phyloP scores from a whole-genome alignment of 2,113 vertebrate species.

The Semicossyphus pulcher region DNA sequence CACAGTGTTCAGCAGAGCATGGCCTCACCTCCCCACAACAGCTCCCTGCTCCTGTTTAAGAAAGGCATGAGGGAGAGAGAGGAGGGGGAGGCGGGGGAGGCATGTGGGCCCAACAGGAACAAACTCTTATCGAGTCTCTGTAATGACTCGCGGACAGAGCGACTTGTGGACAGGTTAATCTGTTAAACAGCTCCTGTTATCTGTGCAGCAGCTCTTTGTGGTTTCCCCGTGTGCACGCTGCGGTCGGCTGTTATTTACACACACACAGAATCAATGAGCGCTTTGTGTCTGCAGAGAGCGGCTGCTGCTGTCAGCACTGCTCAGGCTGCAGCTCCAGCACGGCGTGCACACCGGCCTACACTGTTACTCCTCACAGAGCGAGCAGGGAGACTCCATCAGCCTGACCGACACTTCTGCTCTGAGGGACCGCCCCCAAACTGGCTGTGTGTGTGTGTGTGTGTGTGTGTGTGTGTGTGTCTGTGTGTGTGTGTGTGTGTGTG shows the following conservation, averaged over 20 bases:
- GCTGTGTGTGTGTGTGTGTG: no score
- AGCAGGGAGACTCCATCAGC: background rate
- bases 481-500: no score
- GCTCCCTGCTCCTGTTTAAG: constrained; percentile 65
- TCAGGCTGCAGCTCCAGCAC: constrained; percentile 13
- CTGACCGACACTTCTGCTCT: no score
- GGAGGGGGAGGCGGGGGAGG: background rate
- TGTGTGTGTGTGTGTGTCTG: no score
- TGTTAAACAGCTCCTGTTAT: constrained; percentile 49
- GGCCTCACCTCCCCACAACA: constrained; percentile 53
- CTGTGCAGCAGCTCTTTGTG: constrained; percentile 56
- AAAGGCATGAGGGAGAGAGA: constrained; percentile 47
- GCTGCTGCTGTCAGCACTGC: constrained; percentile 22
- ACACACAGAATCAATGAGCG: constrained; percentile 53
- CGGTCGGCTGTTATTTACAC: constrained; percentile 37
- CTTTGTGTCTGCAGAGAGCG: constrained; percentile 51
- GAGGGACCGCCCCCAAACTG: no score
- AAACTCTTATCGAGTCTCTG: constrained; percentile 55
- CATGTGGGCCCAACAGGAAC: constrained; percentile 61
- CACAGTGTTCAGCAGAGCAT: constrained; percentile 68
- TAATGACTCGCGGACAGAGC: constrained; percentile 62
- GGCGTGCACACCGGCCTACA: constrained; percentile 2
- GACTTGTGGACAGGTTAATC: constrained; percentile 55
- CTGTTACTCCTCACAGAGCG: constrained; percentile 35
- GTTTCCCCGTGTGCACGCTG: constrained; percentile 42